Conservation (phyloP, 2,797 vertebrate genomes). For the Lagodon rhomboides region DNA sequence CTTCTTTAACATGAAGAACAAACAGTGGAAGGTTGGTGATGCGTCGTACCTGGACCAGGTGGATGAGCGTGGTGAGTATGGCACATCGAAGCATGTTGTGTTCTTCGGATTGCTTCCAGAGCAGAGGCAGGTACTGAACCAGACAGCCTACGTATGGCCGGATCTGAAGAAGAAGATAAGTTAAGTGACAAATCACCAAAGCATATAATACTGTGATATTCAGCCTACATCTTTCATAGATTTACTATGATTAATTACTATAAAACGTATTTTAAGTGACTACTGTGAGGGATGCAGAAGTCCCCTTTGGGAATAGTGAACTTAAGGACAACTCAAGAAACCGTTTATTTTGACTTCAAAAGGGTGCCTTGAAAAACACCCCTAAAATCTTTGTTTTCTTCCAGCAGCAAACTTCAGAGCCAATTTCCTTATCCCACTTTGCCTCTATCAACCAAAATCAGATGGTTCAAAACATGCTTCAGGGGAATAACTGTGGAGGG, state of each 20-base stretch:
- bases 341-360: conserved; percentile 13
- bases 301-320: background rate
- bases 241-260: background rate
- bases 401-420: background rate
- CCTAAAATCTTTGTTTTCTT: background rate
- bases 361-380: background rate
- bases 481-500: background rate
- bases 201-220: background rate
- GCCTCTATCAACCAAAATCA: background rate
- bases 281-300: background rate
- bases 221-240: background rate
- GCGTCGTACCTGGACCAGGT: conserved; percentile 92
- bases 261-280: background rate
- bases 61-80: conserved; percentile 95
- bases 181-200: background rate
- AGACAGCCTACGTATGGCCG: conserved; percentile 93
- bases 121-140: conserved; percentile 96
- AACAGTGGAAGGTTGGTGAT: background rate
- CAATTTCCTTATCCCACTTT: no score
- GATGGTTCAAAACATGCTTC: conserved; percentile 12
- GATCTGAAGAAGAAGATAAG: conserved; percentile 83
- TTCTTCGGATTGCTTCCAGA: conserved; percentile 99
- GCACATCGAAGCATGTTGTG: conserved; percentile 99
- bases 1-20: background rate
- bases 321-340: background rate